Conservation (phyloP, 1,140 invertebrate species). For the Drosophila novamexicana region DNA sequence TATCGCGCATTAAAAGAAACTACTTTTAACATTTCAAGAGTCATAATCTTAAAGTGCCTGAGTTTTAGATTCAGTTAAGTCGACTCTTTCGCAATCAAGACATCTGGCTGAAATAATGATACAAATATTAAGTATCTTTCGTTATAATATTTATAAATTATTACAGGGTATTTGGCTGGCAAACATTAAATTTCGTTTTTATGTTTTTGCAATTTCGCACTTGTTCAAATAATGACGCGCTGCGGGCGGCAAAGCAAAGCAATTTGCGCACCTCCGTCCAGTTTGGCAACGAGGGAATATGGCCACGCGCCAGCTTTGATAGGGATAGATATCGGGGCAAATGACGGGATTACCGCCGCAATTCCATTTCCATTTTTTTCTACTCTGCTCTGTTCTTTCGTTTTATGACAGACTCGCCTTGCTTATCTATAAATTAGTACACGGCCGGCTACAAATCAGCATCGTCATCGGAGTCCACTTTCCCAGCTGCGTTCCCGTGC, state of each 20-base stretch:
- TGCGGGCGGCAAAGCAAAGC: too few species aligned
- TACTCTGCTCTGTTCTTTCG: not conserved
- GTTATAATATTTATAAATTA: not conserved
- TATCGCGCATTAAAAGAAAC: too few species aligned
- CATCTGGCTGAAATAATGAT: too few species aligned
- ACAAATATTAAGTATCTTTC: too few species aligned
- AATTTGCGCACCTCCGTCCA: too few species aligned
- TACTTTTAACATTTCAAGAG: too few species aligned
- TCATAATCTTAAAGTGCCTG: too few species aligned
- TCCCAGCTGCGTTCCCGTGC: not conserved
- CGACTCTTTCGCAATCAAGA: too few species aligned
- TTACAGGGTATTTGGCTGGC: not conserved
- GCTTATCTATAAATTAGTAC: slow-evolving; percentile 66
- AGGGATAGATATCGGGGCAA: not conserved
- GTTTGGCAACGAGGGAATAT: too few species aligned
- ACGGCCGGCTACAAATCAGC: slow-evolving; percentile 50
- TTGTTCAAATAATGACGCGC: not conserved
- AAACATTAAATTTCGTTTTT: not conserved
- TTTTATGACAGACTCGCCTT: slow-evolving; percentile 26
- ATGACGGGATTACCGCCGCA: not conserved
- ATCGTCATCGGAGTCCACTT: slow-evolving; percentile 18
- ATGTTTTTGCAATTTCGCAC: not conserved
- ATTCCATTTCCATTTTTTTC: not conserved
- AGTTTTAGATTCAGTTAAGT: too few species aligned
- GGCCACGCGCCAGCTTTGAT: not conserved